These are phyloP conservation scores for Oopsacas minuta DNA, from an alignment of 37 sponge, comb jelly and placozoan genomes.

Conservation along the genomic window DNA sequence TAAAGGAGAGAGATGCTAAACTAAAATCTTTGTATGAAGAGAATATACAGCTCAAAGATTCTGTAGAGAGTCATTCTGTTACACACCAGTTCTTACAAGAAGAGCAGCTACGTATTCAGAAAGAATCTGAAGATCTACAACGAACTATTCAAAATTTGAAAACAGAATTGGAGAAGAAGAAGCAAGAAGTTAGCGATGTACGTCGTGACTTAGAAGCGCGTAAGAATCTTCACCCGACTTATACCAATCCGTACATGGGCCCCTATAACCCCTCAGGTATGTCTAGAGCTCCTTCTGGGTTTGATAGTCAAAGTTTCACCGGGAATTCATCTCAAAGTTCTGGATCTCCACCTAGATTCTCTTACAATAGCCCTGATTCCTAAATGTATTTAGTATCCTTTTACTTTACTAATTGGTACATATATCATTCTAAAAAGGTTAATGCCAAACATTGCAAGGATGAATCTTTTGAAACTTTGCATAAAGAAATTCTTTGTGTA, in stretches of 20 bases:
- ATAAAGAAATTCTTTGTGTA: no score
- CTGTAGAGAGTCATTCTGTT: not conserved
- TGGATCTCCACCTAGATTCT: no score
- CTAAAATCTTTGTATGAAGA: not conserved
- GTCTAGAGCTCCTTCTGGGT: no score
- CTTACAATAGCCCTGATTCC: no score
- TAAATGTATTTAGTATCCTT: no score
- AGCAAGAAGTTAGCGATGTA: not conserved
- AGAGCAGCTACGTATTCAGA: not conserved
- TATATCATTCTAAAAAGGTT: no score
- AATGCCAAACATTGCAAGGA: no score
- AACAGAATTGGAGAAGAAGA: not conserved
- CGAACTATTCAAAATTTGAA: not conserved
- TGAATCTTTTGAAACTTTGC: no score
- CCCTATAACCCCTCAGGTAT: not conserved
- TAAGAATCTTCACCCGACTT: not conserved
- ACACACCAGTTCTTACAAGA: not conserved
- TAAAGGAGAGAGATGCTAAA: not conserved
- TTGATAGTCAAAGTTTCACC: no score
- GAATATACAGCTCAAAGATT: not conserved
- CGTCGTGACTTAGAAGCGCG: not conserved
- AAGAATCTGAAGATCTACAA: not conserved
- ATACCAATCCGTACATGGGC: not conserved
- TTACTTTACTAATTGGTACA: no score
- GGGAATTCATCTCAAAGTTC: no score